Conservation (phyloP, 2,113 vertebrate genomes). For the Leptocoma aspasia region DNA sequence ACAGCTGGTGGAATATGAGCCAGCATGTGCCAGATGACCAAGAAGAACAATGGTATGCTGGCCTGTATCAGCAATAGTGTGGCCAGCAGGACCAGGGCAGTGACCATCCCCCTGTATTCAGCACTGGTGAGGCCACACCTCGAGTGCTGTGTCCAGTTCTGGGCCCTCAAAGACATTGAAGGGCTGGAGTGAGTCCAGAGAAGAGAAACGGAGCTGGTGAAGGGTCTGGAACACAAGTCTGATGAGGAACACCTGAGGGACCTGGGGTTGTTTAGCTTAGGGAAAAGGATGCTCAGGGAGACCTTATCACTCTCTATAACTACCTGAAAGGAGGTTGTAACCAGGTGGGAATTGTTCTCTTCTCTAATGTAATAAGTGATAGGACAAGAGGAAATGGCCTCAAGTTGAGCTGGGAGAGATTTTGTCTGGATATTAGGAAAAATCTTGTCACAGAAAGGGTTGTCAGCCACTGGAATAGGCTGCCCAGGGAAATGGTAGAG, state of each 20-base stretch:
- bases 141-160: background rate
- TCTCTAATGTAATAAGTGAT: background rate
- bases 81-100: background rate
- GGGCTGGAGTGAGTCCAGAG: background rate
- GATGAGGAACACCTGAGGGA: background rate
- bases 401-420: background rate
- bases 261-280: background rate
- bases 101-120: background rate
- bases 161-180: background rate
- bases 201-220: background rate
- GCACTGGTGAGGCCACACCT: background rate
- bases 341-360: too few species aligned
- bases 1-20: background rate
- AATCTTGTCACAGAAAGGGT: background rate
- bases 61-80: background rate
- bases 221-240: background rate
- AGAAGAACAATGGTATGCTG: background rate
- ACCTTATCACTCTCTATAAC: background rate
- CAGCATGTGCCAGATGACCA: background rate
- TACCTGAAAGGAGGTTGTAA: background rate
- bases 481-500: background rate
- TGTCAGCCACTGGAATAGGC: background rate
- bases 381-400: background rate
- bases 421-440: background rate
- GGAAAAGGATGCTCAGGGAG: background rate